Base-by-base conservation (phyloP, 1,140 invertebrate genomes). In the Dysdera silvatica region DNA sequence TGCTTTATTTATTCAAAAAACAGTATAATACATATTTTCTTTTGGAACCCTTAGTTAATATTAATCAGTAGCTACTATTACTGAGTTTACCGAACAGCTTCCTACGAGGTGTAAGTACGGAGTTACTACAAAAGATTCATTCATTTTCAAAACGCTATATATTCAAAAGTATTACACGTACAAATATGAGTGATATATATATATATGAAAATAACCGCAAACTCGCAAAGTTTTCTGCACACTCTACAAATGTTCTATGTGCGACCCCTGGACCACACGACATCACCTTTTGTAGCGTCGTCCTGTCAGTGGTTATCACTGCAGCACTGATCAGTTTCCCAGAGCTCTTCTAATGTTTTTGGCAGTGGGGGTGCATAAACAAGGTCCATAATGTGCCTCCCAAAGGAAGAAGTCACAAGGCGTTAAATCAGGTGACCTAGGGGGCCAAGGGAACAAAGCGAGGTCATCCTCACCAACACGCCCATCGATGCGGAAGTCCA, bases 401-500 rank as follows among this genome's bases (percentile, higher is more conserved):
- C 2, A 2, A 18, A 45, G 2, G 41, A 45, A 45, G 41, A 45
- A 45, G 41, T 45, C 3, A 45, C 4, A 4, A 45, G 2, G 3
- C 41, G 3, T 45, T 45, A 45, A 18, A 18, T 45, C 2, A 45
- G 3, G 1, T 45, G 41, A 16, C 3, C 4, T 45, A 23, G 41
- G 4, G 18, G n/a, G 18, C 41, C 41, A 45, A 45, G 41, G 41
- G 41, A 45, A 45, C 8, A 45, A 45, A 4, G 41, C 41, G 12
- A 45, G 10, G 41, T 45, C 41, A 45, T 45, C 3, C 4, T 45
- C 41, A 45, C 3, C 41, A 45, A 45, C 41, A 2, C 41, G 41
- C 18, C 18, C 41, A 45, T n/a, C 3, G 41, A 14, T 37, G 35
- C 1, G 35, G 35, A 37, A 58, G 18, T 73, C 20, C 20, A 56